Base-by-base conservation (phyloP, 2,797 vertebrate species). In the Anguilla pacifica region DNA sequence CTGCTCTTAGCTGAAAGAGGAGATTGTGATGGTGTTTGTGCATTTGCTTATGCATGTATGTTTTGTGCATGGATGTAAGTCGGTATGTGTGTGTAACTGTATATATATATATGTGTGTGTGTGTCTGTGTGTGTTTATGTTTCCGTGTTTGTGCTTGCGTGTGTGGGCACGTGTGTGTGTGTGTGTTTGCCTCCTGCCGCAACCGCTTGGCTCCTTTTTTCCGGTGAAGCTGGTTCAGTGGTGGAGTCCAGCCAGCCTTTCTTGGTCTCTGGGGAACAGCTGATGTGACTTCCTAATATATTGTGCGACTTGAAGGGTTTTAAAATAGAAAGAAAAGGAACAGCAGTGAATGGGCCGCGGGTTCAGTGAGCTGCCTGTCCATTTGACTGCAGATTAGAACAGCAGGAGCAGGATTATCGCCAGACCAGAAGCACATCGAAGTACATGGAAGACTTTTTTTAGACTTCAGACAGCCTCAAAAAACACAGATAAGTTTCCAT, bases 311-410 rank as follows among this genome's bases (percentile, higher is more conserved):
- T 85, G 81, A 31, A 35, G 74, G 31, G 85, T 81, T 86, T 55
- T 83, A 84, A 88, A 88, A 83, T 59, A 86, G 61, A 70, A 84
- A 28, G 28, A 46, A 67, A 59, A 83, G 61, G 85, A 83, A 61
- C 83, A 39, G 61, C 6, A 9, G 51, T 55, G 9, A 81, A 81
- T 49, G 77, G 25, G 46, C 39, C 17, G 11, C 22, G 43, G 77
- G 25, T 3, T 51, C 77, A 11, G 77, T 10, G 7, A 35, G 6
- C 31, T 17, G 72, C 43, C 35, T 77, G 31, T 43, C 11, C 35
- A 39, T 43, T 77, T 77, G 77, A 39, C 57, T 43, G 57, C 55
- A 85, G 55, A 64, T 84, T 64, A 10, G 31, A 55, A 85, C 6
- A 13, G 35, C 55, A 39, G n/a, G 25, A 39, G 35, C 57, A 43